Percentiles rank a stretch among this genome's conserved stretches.
Evolutionary conservation across 2,113 vertebrate species (phyloP).

Genomic region (Eubucco bourcierii): DNA sequence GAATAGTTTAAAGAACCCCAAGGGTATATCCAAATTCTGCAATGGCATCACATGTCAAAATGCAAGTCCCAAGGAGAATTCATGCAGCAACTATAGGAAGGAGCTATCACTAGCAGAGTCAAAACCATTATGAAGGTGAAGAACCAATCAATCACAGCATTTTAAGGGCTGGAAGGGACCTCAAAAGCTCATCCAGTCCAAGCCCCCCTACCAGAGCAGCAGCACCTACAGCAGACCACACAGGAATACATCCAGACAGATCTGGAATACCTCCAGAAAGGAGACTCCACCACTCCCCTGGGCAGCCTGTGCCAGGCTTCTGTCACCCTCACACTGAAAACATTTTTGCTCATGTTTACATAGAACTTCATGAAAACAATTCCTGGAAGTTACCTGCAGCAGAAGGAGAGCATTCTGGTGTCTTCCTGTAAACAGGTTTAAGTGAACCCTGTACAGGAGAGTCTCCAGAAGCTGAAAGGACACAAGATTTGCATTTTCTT

Average conservation of each 20-base stretch:
- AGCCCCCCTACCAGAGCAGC: too few relatives aligned
- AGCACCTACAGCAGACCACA: too few relatives aligned
- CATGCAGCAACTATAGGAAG: not conserved
- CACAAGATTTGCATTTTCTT: conserved; percentile 66
- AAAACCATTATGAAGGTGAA: not conserved
- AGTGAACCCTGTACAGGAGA: conserved; percentile 88
- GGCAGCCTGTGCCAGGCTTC: too few relatives aligned
- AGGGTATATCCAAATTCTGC: not conserved
- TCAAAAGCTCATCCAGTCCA: too few relatives aligned
- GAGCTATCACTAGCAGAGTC: not conserved
- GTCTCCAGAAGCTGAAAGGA: conserved; percentile 94
- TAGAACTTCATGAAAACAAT: not conserved
- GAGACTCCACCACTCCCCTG: too few relatives aligned
- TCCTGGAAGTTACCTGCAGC: conserved; percentile 81
- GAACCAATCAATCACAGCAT: too few relatives aligned
- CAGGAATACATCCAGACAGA: too few relatives aligned
- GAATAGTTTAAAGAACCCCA: not conserved
- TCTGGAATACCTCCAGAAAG: too few relatives aligned
- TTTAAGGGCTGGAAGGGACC: too few relatives aligned
- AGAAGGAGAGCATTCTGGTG: conserved; percentile 83
- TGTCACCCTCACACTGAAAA: too few relatives aligned
- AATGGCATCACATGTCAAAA: not conserved
- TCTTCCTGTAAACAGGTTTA: conserved; percentile 88
- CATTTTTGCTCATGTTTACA: too few relatives aligned
- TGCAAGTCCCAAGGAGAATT: not conserved